Base-by-base conservation (phyloP, 1,140 invertebrate genomes). In the Adelges cooleyi region DNA sequence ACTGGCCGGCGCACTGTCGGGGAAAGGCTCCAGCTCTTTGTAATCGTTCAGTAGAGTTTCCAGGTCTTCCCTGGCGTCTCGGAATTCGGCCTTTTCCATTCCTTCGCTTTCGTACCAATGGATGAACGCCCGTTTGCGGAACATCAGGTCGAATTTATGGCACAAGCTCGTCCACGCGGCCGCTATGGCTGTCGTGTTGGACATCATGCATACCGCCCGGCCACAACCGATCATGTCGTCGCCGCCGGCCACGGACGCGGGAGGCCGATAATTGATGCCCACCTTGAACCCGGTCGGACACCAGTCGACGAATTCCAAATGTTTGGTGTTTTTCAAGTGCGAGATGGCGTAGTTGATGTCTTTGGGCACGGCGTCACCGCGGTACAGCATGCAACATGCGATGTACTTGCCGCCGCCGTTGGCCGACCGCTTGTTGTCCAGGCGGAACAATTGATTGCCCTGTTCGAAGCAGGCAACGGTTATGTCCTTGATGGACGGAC, bases 101-200 rank as follows among this genome's bases (percentile, higher is more conserved):
- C 87, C 87, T 79, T 91, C 87, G 67, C 86, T 86, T 18, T 89
- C 85, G 72, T 87, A 88, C 87, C 87, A 91, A 73, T 90, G 88
- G 20, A 90, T 85, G 72, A 90, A 91, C 42, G 88, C 88, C 68
- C 86, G 78, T 79, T 90, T 90, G 73, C 84, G 83, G 76, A 87
- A 89, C 87, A 81, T 89, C 54, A 89, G 74, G 72, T 90, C 86
- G 73, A 90, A 91, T 75, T 92, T 91, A 71, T 87, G 84, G 73
- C 89, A 85, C 50, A 89, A 75, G 67, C 84, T 80, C 42, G 82
- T 82, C 86, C 86, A 90, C 15, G 86, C 86, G 71, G 87, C 84
- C 51, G 83, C 84, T 69, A 89, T 87, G 67, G 87, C 86, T 17
- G 87, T 89, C 65, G 86, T 89, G 79, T 90, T 90, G 71, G 84